Percentiles rank a stretch among this genome's conserved stretches.
These are phyloP conservation scores for Enoplosus armatus DNA, from an alignment of 2,797 vertebrate species.

Conservation along the genomic window DNA sequence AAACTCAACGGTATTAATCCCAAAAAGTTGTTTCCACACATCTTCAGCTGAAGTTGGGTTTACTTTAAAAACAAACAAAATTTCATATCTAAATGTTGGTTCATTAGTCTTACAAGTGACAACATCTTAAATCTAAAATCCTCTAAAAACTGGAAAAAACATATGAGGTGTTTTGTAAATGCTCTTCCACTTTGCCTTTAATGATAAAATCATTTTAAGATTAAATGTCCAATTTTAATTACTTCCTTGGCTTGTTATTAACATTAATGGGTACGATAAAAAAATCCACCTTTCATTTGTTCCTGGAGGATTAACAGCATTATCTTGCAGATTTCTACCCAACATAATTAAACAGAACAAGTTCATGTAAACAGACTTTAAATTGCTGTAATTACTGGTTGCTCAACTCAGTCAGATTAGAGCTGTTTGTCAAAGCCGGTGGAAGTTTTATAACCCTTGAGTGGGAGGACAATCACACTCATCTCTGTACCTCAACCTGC, in stretches of 20 bases:
- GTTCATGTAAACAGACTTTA: neutral
- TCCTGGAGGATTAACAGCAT: neutral
- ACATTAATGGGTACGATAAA: neutral
- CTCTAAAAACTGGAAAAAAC: too few relatives aligned
- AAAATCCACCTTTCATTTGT: neutral
- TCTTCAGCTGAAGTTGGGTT: neutral
- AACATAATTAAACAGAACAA: neutral
- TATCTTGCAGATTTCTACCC: neutral
- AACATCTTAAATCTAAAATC: neutral
- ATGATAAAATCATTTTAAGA: neutral
- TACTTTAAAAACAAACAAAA: neutral
- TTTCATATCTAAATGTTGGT: conserved; percentile 11
- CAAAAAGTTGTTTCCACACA: neutral
- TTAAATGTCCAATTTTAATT: neutral
- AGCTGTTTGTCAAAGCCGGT: conserved; percentile 41
- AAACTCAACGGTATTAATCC: conserved; percentile 11
- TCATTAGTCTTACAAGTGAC: neutral
- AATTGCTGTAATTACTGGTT: neutral
- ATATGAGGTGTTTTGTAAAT: too few relatives aligned
- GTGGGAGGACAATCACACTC: conserved; percentile 57
- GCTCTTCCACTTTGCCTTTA: neutral
- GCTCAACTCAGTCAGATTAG: neutral
- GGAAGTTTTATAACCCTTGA: conserved; percentile 51
- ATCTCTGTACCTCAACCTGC: conserved; percentile 65
- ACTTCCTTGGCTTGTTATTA: neutral